Conservation (phyloP, 1,140 invertebrate species). For the Drosophila mayri region DNA sequence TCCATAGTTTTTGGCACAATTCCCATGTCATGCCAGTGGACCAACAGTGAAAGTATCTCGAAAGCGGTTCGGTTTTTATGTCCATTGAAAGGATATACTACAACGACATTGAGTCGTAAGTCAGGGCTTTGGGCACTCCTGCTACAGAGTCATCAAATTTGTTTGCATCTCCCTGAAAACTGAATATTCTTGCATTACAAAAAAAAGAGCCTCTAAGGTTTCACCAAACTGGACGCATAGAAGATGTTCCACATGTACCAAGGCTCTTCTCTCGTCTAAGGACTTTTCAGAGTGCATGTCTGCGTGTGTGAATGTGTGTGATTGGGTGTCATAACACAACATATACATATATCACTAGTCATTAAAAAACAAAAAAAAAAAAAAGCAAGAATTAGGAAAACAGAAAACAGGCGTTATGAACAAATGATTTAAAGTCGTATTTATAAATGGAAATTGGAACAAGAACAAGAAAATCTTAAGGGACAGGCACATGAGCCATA, state of each 20-base stretch:
- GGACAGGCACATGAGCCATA: slow-evolving; percentile 12
- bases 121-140: no score
- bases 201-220: slow-evolving; percentile 45
- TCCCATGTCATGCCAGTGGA: neutral
- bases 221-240: slow-evolving; percentile 31
- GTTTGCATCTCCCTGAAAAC: neutral
- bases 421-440: slow-evolving; percentile 28
- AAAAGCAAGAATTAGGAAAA: slow-evolving; percentile 16
- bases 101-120: no score
- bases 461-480: slow-evolving; percentile 42
- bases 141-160: neutral
- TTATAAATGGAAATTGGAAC: slow-evolving; percentile 37
- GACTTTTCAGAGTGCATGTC: slow-evolving; percentile 9
- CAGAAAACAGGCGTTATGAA: slow-evolving; percentile 28
- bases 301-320: slow-evolving; percentile 2
- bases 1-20: neutral
- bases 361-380: slow-evolving; percentile 35
- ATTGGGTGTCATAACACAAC: slow-evolving; percentile 23
- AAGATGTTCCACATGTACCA: slow-evolving; percentile 21
- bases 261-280: slow-evolving; percentile 17
- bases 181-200: neutral
- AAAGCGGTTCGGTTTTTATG: no score
- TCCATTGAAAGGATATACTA: no score
- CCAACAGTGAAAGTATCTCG: neutral
- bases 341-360: slow-evolving; percentile 64